Evolutionary conservation across 37 sponge, comb jelly and placozoan genomes (phyloP), one percentile per base, ranked within the genome.

Genomic region (Chondrilla cf. caribensis): DNA sequence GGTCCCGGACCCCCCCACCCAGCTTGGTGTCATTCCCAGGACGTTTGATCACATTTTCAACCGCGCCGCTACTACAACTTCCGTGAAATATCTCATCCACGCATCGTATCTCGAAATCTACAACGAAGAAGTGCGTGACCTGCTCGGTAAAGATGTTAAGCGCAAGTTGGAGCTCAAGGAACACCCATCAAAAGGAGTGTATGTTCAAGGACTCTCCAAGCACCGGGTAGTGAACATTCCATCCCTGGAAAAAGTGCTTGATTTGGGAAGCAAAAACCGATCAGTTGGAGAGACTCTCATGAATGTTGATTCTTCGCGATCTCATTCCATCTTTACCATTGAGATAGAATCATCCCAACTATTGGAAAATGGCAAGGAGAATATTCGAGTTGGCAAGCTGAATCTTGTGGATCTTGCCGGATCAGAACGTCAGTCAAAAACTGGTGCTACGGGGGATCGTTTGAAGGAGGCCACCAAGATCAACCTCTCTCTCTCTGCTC

Each of bases 401-500:
- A 98, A 98, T 60, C 86, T 98, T 7, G 98, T 98, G n/a, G 98
- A 98, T 83, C 68, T 98, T 59, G 98, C 98, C 43, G 98, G 98
- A 31, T 86, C 87, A 29, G 98, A 98, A 78, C 58, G 98, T 44
- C 98, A 98, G 83, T 87, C 92, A 18, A 98, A 98, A 77, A 98
- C 98, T 25, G 98, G 94, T 11, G 84, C 98, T 21, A 93, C 95
- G 6, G 98, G 98, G 75, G 76, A 89, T 25, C 77, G 98, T 26
- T 54, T 98, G 81, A 90, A 91, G 58, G 98, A 98, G 58, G 98
- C 98, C 32, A 98, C 98, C 0, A 95, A 95, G 80, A 98, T 98
- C 72, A 98, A 98, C 89, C 92, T 98, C 59, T 98, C 98, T 8
- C 86, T 98, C 58, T 98, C 98, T 2, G 98, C 98, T 26, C 94